Evolutionary conservation across 2,113 vertebrate genomes (phyloP), one percentile per base, ranked within the genome.

Genomic region (Microcebus jonahi): DNA sequence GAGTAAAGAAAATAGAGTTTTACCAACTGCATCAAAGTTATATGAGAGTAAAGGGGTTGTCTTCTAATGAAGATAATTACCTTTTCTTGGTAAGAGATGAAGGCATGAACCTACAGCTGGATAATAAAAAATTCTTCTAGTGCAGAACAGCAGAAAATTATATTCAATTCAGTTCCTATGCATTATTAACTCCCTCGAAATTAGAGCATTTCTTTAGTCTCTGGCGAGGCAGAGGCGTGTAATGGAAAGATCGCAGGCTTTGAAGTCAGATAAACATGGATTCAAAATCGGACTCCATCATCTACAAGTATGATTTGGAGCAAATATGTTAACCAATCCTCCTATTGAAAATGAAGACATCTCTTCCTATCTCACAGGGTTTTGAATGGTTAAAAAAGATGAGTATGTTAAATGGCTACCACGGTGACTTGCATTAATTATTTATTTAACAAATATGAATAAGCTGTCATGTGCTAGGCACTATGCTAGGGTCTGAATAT

Each of bases 111-210:
- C 86, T 96, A 96, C 85, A 94, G 96, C 96, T 86, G 93, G 91
- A 91, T 97, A 95, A 96, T 97, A 97, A 97, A 95, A 97, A 96
- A 95, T 94, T 96, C 89, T 96, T 97, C 96, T 94, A 36, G 96
- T 93, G 85, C 94, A 96, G 96, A 97, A 73, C 79, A 27, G 93
- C 96, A 96, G 91, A 94, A 97, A 97, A 97, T 97, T 91, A 96
- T 96, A 95, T 93, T 94, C 96, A 96, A 61, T 97, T 93, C 93
- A 88, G 85, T 48, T 70, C 85, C 93, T 79, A 97, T 96, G 96
- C 94, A 97, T 97, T 98, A 97, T 95, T 97, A 98, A 97, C 88
- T 97, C 94, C 94, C 77, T 96, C 55, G 88, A 95, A 97, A 97
- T 97, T 90, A 97, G 77, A 97, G 96, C 93, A 90, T 92, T 96